phyloP scores from a whole-genome alignment of 2,113 vertebrate genomes.

The Todiramphus saurophagus region DNA sequence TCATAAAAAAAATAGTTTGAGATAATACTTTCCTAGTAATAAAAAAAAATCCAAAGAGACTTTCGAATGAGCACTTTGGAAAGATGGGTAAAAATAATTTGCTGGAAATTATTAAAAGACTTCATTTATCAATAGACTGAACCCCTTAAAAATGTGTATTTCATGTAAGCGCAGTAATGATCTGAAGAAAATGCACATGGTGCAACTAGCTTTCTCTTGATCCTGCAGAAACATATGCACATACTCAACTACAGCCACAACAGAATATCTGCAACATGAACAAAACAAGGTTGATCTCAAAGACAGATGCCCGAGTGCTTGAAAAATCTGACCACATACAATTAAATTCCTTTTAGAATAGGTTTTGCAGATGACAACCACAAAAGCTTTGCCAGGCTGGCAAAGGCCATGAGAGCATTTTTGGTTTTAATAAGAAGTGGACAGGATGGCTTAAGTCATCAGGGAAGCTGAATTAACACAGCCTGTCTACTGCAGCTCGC shows the following conservation, averaged over 20 bases:
- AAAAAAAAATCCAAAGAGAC: slow-evolving; percentile 31
- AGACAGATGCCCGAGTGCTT: neutral
- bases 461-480: neutral
- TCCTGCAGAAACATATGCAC: neutral
- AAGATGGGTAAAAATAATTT: neutral
- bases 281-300: neutral
- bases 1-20: slow-evolving; percentile 26
- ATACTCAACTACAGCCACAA: neutral
- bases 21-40: neutral
- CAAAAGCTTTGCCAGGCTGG: neutral
- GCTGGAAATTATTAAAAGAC: neutral
- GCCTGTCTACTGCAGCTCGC: neutral
- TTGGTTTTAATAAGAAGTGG: neutral
- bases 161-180: neutral
- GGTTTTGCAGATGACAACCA: neutral
- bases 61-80: slow-evolving; percentile 1
- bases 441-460: neutral
- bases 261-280: neutral
- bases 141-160: neutral
- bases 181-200: neutral
- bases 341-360: neutral
- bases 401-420: neutral
- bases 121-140: neutral
- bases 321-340: neutral
- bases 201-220: neutral